Evolutionary conservation across 2,888 invertebrate species (phyloP).

Genomic region (Phalera bucephala): DNA sequence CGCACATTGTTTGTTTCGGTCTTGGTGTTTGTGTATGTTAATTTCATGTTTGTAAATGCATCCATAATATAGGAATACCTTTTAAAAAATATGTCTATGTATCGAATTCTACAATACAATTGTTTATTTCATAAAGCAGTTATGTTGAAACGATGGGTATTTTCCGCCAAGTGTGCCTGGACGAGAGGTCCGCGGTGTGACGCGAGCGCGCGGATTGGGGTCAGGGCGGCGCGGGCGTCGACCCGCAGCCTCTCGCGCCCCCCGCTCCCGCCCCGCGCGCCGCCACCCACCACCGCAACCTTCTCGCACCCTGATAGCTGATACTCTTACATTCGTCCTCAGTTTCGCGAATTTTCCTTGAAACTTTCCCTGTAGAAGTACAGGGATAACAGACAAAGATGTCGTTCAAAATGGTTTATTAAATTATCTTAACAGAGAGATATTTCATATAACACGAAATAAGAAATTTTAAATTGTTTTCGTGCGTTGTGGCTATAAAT

Average conservation of each 20-base stretch:
- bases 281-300: conserved; percentile 34
- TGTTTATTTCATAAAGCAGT: conserved; percentile 28
- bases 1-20: too few species aligned
- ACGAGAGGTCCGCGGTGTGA: conserved; percentile 80
- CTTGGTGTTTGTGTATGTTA: too few species aligned
- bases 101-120: too few species aligned
- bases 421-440: too few species aligned
- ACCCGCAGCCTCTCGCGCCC: conserved; percentile 66
- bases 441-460: too few species aligned
- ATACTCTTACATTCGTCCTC: conserved; percentile 25
- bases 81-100: too few species aligned
- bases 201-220: conserved; percentile 74
- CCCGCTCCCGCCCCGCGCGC: conserved; percentile 19
- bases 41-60: too few species aligned
- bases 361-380: conserved; percentile 9
- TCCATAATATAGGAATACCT: too few species aligned
- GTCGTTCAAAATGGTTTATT: too few species aligned
- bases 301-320: conserved; percentile 29
- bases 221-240: conserved; percentile 81
- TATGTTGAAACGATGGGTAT: conserved; percentile 67
- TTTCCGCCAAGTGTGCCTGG: conserved; percentile 77
- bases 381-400: too few species aligned
- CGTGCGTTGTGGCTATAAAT: too few species aligned
- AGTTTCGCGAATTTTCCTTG: conserved; percentile 33
- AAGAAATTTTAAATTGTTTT: too few species aligned